Evolutionary conservation across 2,113 vertebrate species (phyloP).

Genomic region (Crypturellus undulatus): DNA sequence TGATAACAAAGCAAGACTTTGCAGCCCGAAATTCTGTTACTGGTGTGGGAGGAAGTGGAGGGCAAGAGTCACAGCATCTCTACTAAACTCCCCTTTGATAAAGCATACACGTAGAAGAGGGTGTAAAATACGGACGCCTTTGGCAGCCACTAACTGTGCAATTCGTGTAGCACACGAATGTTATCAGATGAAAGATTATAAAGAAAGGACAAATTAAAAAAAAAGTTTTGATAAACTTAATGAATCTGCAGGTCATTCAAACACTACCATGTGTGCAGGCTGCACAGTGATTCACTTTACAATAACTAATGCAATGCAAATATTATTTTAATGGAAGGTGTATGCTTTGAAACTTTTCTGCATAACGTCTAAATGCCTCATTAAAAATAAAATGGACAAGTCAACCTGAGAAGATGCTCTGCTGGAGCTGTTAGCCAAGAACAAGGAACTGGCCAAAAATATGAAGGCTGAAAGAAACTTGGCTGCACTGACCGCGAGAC

Average conservation of each 20-base stretch:
- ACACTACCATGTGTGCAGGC: not conserved
- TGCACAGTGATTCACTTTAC: not conserved
- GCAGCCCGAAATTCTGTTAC: not conserved
- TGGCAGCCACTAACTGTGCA: not conserved
- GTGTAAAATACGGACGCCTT: slow-evolving; percentile 12
- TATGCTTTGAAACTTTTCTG: slow-evolving; percentile 19
- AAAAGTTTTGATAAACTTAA: slow-evolving; percentile 37
- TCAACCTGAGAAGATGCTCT: not conserved
- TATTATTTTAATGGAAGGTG: slow-evolving; percentile 24
- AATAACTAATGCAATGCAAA: slow-evolving; percentile 49
- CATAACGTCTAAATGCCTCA: not conserved
- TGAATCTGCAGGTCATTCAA: slow-evolving; percentile 51
- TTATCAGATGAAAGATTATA: slow-evolving; percentile 16
- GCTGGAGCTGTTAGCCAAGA: not conserved
- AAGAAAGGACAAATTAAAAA: not conserved
- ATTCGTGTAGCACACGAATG: slow-evolving; percentile 28
- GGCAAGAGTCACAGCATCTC: not conserved
- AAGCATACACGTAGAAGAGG: not conserved
- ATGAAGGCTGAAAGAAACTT: not conserved
- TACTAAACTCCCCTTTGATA: not conserved
- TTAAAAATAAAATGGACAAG: not conserved
- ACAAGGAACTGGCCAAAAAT: not conserved
- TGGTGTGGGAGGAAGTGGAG: not conserved
- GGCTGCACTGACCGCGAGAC: not conserved
- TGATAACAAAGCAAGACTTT: slow-evolving; percentile 32